phyloP scores from a whole-genome alignment of 64 coral and sea anemone genomes.

The Montipora efflorescens region DNA sequence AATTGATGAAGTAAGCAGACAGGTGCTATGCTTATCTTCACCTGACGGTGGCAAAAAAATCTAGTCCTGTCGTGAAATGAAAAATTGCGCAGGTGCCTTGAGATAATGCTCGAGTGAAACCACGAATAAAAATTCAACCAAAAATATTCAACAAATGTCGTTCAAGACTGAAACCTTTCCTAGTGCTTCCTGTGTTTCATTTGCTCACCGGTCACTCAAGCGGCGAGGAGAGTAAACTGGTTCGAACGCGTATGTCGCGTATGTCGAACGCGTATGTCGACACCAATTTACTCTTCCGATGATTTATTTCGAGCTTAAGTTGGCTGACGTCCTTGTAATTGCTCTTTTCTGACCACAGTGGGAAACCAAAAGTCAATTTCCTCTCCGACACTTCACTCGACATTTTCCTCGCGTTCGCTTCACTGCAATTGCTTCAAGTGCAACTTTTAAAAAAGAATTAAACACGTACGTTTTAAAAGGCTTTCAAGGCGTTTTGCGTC shows the following conservation, averaged over 20 bases:
- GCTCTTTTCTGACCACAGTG: slow-evolving; percentile 33
- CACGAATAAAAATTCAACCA: not conserved
- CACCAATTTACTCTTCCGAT: not conserved
- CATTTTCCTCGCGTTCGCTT: not conserved
- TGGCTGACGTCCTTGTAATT: slow-evolving; percentile 33
- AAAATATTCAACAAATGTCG: not conserved
- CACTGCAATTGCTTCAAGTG: not conserved
- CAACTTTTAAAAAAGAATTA: not conserved
- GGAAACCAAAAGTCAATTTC: slow-evolving; percentile 50
- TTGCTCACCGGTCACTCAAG: not conserved
- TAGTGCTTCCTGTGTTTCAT: not conserved
- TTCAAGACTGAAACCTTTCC: not conserved
- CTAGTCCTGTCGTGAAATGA: not conserved
- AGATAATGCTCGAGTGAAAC: not conserved
- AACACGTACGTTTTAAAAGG: not conserved
- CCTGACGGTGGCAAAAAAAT: not conserved
- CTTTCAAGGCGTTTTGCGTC: not conserved
- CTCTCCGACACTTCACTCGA: not conserved
- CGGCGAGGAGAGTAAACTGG: not conserved
- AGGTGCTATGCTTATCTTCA: slow-evolving; percentile 35
- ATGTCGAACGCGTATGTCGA: too few relatives aligned
- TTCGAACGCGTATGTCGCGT: not conserved
- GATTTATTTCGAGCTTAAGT: not conserved
- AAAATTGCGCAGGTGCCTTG: slow-evolving; percentile 1
- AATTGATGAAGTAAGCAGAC: slow-evolving; percentile 34